Evolutionary conservation across 2,113 vertebrate species (phyloP).

Genomic region (Gnathonemus longibarbis): DNA sequence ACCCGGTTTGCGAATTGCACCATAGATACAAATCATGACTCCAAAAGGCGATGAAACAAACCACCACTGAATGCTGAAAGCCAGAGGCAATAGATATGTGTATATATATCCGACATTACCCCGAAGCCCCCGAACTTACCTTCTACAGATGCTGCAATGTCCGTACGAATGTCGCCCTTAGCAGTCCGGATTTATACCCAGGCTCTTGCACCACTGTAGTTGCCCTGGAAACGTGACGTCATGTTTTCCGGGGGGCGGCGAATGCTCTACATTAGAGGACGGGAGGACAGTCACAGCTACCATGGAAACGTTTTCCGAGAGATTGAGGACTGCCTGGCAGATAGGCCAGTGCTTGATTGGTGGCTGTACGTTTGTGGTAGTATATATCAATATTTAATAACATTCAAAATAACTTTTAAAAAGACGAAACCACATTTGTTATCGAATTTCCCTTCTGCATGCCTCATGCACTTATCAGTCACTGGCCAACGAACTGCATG

Average conservation of each 20-base stretch:
- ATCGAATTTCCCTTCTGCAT: neutral
- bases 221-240: constrained; percentile 58
- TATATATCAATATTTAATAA: neutral
- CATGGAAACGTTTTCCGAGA: constrained; percentile 29
- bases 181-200: constrained; percentile 50
- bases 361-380: neutral
- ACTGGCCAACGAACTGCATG: too few relatives aligned
- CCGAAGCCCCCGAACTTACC: constrained; percentile 4
- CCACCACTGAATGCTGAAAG: constrained; percentile 75
- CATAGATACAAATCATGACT: constrained; percentile 75
- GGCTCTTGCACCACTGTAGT: constrained; percentile 52
- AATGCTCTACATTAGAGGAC: constrained; percentile 19
- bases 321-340: neutral
- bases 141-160: constrained; percentile 46
- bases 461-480: too few relatives aligned
- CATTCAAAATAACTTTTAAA: neutral
- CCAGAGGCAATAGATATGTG: neutral
- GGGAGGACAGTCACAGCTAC: constrained; percentile 41
- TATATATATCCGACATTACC: neutral
- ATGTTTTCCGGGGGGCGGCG: constrained; percentile 23
- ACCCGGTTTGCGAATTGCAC: constrained; percentile 74
- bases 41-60: constrained; percentile 72
- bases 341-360: neutral
- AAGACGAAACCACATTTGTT: neutral
- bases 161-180: constrained; percentile 32